Base-by-base conservation (phyloP, 1,140 invertebrate species). In the Drosophila ambigua region DNA sequence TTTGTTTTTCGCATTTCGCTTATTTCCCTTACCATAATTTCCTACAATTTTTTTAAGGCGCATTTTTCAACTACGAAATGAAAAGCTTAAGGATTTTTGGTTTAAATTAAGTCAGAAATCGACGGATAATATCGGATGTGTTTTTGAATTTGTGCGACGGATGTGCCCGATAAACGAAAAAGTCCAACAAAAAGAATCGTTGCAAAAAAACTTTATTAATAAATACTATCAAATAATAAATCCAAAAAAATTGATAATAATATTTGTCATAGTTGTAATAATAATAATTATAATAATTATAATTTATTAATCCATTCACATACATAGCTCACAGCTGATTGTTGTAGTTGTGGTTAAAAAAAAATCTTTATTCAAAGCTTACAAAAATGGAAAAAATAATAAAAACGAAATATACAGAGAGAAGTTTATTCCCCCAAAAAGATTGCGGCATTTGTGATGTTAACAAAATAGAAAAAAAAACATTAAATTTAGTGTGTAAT, bases 141-240 rank as follows among this genome's bases (percentile, higher is more conserved):
- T 35, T 35, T 35, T 35, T 35, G 11, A 13, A 39, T 39, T 11
- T 13, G 11, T 39, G 35, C 44, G 55, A 62, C 57, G 65, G 68
- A 54, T 62, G 45, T 55, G 62, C 16, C 51, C 61, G 39, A 50
- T 31, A 44, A 41, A 60, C 35, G 39, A 43, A 50, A 13, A 39
- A 39, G 35, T 39, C 2, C 2, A 58, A 69, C 24, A 41, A 65
- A 13, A 66, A 50, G 50, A 28, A 71, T 73, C 59, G 64, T 78
- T 81, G 78, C 74, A 85, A 85, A 87, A 59, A 83, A 85, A 87
- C 81, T 85, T 85, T 85, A 85, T 85, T 85, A 81, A 85, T 85
- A 85, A 85, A 85, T 85, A 85, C 77, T 78, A 78, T 64, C 24
- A 77, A 74, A 84, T 88, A 74, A 77, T 64, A 81, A 81, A 67